A percentile compares a stretch with the other conserved stretches of the same genome.
Evolutionary conservation across 2,888 invertebrate genomes (phyloP).

Genomic region (Chrysopilus asiliformis): DNA sequence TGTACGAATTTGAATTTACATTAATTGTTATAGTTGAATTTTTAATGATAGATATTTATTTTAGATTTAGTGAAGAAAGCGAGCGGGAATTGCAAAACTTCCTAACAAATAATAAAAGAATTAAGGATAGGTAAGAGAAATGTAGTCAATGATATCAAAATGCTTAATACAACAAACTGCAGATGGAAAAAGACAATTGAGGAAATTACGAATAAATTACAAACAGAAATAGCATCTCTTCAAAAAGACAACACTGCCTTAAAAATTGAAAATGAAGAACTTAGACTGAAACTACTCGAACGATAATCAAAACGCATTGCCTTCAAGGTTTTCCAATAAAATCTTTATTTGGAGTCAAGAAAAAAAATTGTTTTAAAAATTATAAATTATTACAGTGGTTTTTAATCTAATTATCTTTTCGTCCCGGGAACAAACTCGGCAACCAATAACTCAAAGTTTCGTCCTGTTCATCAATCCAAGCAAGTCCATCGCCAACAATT

Average conservation of each 20-base stretch:
- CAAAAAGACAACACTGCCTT: constrained; percentile 42
- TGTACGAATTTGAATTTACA: neutral
- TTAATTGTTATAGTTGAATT: constrained; percentile 3
- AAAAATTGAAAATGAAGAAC: constrained; percentile 36
- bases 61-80: constrained; percentile 17
- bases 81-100: constrained; percentile 21
- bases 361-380: no score
- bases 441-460: constrained; percentile 66
- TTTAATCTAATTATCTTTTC: constrained; percentile 41
- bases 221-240: constrained; percentile 42
- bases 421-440: constrained; percentile 76
- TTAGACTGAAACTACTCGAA: constrained; percentile 23
- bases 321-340: no score
- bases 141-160: constrained; percentile 3
- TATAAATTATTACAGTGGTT: no score
- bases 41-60: constrained; percentile 1
- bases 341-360: no score
- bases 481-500: constrained; percentile 82
- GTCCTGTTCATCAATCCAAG: constrained; percentile 82
- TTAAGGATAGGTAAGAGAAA: constrained; percentile 20
- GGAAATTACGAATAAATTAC: constrained; percentile 47
- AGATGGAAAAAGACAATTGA: constrained; percentile 54
- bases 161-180: constrained; percentile 7
- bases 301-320: no score
- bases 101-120: constrained; percentile 16